These are phyloP conservation scores for Nasonia vitripennis DNA, from an alignment of 1,140 invertebrate species.

Conservation along the genomic window DNA sequence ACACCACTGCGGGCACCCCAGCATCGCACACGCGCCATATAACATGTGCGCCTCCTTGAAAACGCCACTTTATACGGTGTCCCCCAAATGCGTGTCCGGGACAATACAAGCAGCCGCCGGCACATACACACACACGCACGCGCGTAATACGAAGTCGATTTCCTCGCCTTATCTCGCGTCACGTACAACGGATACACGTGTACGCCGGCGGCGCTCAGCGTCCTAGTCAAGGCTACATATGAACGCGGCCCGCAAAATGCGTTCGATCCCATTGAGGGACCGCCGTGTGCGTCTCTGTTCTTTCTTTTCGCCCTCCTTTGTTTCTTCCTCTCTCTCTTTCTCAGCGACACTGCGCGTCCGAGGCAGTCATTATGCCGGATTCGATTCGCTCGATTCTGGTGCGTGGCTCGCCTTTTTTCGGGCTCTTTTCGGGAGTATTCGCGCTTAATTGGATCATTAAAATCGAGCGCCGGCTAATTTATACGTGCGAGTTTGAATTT, in stretches of 20 bases:
- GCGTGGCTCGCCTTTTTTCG: neutral
- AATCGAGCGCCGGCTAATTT: neutral
- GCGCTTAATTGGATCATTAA: conserved; percentile 14
- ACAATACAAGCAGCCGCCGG: conserved; percentile 45
- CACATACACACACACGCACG: neutral
- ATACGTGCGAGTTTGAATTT: neutral
- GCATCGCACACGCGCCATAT: neutral
- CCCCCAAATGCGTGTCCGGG: neutral
- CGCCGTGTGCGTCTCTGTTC: neutral
- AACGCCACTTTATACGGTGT: neutral
- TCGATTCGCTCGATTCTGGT: neutral
- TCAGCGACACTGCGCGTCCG: neutral
- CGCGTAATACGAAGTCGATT: conserved; percentile 26
- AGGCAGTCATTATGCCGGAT: neutral
- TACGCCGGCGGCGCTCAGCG: conserved; percentile 31
- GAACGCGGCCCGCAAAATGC: neutral
- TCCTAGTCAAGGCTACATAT: conserved; percentile 37
- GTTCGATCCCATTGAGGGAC: neutral
- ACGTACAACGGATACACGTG: conserved; percentile 21
- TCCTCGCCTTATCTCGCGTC: conserved; percentile 33
- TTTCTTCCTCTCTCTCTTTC: conserved; percentile 41
- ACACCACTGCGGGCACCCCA: no score
- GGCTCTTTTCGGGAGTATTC: neutral
- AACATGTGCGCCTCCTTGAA: neutral
- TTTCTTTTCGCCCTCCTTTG: conserved; percentile 43